A percentile compares a stretch with the other conserved stretches of the same genome.
Conservation (phyloP, 1,140 invertebrate genomes). For the Mamestra configurata region DNA sequence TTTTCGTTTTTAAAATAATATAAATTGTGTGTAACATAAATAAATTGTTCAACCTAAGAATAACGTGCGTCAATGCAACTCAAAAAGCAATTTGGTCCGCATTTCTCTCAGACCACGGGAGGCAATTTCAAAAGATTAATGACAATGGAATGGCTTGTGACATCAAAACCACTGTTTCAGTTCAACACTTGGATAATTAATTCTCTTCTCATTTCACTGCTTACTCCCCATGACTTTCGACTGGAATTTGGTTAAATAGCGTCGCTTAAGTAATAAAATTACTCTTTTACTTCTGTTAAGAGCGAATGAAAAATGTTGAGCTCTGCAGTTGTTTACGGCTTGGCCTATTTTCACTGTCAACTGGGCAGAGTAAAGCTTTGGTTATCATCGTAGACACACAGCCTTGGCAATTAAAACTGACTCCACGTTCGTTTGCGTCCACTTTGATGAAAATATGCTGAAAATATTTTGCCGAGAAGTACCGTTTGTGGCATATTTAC, state of each 20-base stretch:
- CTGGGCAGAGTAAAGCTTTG: slow-evolving; percentile 21
- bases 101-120: slow-evolving; percentile 50
- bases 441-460: slow-evolving; percentile 2
- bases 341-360: slow-evolving; percentile 23
- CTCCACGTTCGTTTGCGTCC: slow-evolving; percentile 4
- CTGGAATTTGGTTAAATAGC: not conserved
- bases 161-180: slow-evolving; percentile 56
- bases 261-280: not conserved
- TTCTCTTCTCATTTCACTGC: slow-evolving; percentile 39
- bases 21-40: not conserved
- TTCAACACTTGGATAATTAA: slow-evolving; percentile 50
- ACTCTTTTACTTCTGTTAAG: not conserved
- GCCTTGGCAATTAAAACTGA: slow-evolving; percentile 26
- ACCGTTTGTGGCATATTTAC: slow-evolving; percentile 15
- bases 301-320: not conserved
- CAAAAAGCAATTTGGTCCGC: slow-evolving; percentile 59
- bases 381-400: slow-evolving; percentile 29
- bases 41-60: not conserved
- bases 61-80: slow-evolving; percentile 43
- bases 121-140: slow-evolving; percentile 64
- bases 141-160: slow-evolving; percentile 59
- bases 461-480: not conserved
- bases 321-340: slow-evolving; percentile 2
- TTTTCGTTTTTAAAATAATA: not conserved
- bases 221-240: not conserved